Evolutionary conservation across 2,797 vertebrate genomes (phyloP).

Genomic region (Naso thynnoides): DNA sequence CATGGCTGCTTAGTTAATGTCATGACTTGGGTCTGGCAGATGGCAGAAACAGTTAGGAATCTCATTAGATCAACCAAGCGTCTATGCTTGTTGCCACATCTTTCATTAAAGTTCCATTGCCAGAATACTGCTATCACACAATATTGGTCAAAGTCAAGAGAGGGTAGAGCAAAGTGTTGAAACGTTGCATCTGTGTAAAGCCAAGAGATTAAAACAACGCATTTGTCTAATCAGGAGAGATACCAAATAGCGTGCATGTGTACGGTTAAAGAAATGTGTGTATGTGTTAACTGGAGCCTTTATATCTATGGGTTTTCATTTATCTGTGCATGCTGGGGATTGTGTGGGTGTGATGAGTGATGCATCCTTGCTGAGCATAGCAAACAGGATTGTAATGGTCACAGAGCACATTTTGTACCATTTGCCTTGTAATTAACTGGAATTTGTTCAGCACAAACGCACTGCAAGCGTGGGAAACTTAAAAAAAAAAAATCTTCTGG

Average conservation of each 20-base stretch:
- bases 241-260: conserved; percentile 29
- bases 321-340: conserved; percentile 57
- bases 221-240: conserved; percentile 60
- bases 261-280: conserved; percentile 23
- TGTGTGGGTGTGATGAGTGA: conserved; percentile 79
- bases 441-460: conserved; percentile 85
- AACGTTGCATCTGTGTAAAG: conserved; percentile 61
- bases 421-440: conserved; percentile 86
- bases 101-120: conserved; percentile 88
- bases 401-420: conserved; percentile 83
- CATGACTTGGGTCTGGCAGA: conserved; percentile 88
- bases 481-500: conserved; percentile 66
- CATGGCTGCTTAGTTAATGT: conserved; percentile 86
- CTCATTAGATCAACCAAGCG: conserved; percentile 89
- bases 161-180: conserved; percentile 79
- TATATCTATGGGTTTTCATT: conserved; percentile 64
- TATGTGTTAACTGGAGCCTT: conserved; percentile 54
- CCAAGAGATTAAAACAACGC: conserved; percentile 54
- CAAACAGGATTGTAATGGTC: conserved; percentile 85
- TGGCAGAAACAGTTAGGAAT: conserved; percentile 89
- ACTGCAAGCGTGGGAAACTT: conserved; percentile 71
- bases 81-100: conserved; percentile 83
- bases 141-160: conserved; percentile 84
- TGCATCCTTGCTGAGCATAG: conserved; percentile 79
- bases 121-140: conserved; percentile 74